A percentile compares a stretch with the other conserved stretches of the same genome.
These are phyloP conservation scores for Mimas tiliae DNA, from an alignment of 2,888 invertebrate genomes.

Conservation along the genomic window DNA sequence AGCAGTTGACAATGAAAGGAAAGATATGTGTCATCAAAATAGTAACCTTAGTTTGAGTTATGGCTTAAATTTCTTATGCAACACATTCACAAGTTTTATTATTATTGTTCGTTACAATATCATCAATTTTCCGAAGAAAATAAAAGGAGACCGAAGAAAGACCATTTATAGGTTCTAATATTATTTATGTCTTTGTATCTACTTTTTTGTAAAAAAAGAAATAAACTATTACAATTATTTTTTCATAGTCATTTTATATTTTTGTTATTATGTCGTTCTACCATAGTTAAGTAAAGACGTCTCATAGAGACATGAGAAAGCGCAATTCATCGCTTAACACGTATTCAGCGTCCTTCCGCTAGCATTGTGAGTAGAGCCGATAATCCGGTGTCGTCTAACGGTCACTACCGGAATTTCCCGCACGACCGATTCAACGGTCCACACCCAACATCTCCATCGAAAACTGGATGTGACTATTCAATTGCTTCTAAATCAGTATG, in stretches of 20 bases:
- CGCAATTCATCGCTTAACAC: conserved; percentile 22
- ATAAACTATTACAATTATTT: no score
- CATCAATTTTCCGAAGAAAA: no score
- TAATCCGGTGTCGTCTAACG: conserved; percentile 25
- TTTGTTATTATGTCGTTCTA: not conserved
- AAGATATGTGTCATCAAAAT: no score
- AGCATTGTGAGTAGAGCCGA: conserved; percentile 13
- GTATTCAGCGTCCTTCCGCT: conserved; percentile 14
- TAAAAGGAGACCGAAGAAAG: no score
- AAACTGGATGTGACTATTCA: not conserved
- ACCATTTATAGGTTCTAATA: no score
- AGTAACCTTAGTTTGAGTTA: not conserved
- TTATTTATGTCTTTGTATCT: no score
- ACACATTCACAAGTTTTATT: no score
- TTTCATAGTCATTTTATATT: not conserved
- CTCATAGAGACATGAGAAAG: conserved; percentile 15
- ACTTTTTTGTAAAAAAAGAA: no score
- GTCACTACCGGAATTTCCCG: conserved; percentile 27
- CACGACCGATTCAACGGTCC: conserved; percentile 14
- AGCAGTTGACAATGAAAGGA: not conserved
- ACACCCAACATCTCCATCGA: not conserved
- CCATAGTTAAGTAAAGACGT: not conserved
- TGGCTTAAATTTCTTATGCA: no score
- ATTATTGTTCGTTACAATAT: no score
- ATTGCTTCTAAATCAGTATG: not conserved